Evolutionary conservation across 2,797 vertebrate species (phyloP), one percentile per base, ranked within the genome.

Genomic region (Schizopygopsis pylzovi): DNA sequence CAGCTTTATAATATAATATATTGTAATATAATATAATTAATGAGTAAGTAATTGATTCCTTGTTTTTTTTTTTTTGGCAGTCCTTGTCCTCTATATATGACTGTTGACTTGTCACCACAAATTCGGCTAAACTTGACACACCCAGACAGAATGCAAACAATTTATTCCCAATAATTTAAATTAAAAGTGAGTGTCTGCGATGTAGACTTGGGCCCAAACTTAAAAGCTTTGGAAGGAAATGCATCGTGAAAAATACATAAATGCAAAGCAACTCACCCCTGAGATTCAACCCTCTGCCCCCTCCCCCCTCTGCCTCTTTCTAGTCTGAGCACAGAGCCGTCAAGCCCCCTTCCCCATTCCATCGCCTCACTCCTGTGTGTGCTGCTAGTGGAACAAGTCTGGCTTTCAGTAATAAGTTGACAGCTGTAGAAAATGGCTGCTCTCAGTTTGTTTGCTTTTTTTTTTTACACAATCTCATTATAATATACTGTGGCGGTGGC

Each of bases 401-500:
- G 79, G 86, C 88, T 89, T 90, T 92, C 90, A 89, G 92, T 93
- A 94, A 94, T 93, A 94, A 94, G 93, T 94, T 95, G 93, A 95
- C 94, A 94, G 95, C 94, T 94, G 94, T 92, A 95, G 94, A 96
- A 95, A 96, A 95, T 95, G 94, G 94, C 93, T 93, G 93, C 93
- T 94, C 94, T 96, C 94, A 91, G 93, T 95, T 94, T 93, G 92
- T 92, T 87, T 84, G 90, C 87, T 22, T 72, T 88, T 91, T 45
- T 91, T 47, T 90, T 91, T 82, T 59, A 92, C 90, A 91, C 92
- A 94, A 94, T 94, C 92, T 95, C 93, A 94, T 95, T 95, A 94
- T 90, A 90, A 89, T 92, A 92, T 80, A 91, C 93, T 90, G 89
- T 92, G 90, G 89, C 91, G 87, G 73, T 85, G 88, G 83, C 90